phyloP scores from a whole-genome alignment of 64 coral and sea anemone genomes.

The Hydrozoanthus tunicans region DNA sequence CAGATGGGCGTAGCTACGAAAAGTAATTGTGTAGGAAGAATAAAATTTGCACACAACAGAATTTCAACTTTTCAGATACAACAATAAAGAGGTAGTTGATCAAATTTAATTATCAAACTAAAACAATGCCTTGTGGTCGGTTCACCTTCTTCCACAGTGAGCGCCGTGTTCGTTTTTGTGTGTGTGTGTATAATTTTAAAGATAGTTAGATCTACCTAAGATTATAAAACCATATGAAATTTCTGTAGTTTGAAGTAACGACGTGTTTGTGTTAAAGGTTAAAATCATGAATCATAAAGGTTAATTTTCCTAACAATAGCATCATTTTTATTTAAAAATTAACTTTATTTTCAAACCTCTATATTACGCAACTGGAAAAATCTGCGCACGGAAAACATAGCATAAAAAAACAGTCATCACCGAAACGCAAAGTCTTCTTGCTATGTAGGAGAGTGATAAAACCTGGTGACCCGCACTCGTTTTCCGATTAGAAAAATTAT shows the following conservation, averaged over 20 bases:
- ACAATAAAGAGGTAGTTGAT: not conserved
- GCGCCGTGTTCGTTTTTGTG: not conserved
- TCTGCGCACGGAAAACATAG: not conserved
- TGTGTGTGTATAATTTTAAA: not conserved
- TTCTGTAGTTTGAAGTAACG: not conserved
- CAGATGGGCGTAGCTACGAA: slow-evolving; percentile 22
- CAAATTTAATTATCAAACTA: slow-evolving; percentile 18
- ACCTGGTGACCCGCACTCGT: not conserved
- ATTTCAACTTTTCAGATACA: not conserved
- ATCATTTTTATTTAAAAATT: not conserved
- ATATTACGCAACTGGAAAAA: not conserved
- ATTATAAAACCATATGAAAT: not conserved
- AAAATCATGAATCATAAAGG: not conserved
- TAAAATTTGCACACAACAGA: not conserved
- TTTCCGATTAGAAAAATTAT: not conserved
- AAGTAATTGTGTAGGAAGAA: not conserved
- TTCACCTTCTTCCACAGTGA: not conserved
- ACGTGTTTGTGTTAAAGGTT: not conserved
- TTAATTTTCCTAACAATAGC: slow-evolving; percentile 28
- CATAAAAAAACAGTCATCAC: not conserved
- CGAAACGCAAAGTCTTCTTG: not conserved
- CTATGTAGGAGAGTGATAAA: not conserved
- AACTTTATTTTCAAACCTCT: not conserved
- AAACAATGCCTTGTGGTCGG: not conserved
- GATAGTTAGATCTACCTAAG: not conserved